Percentiles rank a stretch among this genome's conserved stretches.
These are phyloP conservation scores for Oryzias dopingdopingensis DNA, from an alignment of 2,797 vertebrate genomes.

Conservation along the genomic window DNA sequence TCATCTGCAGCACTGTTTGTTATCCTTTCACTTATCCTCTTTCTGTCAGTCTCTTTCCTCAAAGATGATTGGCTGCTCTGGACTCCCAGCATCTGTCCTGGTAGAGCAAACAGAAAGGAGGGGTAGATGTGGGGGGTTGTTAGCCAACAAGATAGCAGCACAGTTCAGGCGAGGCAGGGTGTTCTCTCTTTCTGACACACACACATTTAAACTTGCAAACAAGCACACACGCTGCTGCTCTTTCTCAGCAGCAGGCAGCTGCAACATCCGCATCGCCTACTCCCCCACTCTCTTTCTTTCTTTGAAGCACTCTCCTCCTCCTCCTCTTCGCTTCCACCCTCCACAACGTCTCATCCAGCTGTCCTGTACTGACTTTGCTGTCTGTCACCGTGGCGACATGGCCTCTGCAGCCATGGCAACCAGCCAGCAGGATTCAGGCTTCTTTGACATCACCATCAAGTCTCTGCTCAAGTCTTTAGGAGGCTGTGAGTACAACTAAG, in stretches of 20 bases:
- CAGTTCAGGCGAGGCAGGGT: constrained; percentile 40
- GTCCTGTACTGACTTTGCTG: constrained; percentile 80
- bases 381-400: constrained; percentile 78
- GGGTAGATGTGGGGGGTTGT: constrained; percentile 50
- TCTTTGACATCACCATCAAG: constrained; percentile 99
- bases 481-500: constrained; percentile 89
- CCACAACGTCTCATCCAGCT: constrained; percentile 66
- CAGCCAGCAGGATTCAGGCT: constrained; percentile 98
- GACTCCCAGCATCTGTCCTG: constrained; percentile 70
- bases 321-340: constrained; percentile 62
- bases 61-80: constrained; percentile 73
- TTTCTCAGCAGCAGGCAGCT: constrained; percentile 47
- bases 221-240: constrained; percentile 20
- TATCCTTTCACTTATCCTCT: constrained; percentile 26
- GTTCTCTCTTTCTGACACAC: constrained; percentile 36
- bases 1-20: constrained; percentile 11
- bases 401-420: constrained; percentile 88
- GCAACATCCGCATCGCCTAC: constrained; percentile 61
- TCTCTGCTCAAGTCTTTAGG: constrained; percentile 98
- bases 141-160: constrained; percentile 63
- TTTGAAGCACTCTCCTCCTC: constrained; percentile 22
- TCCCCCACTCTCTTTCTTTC: constrained; percentile 33
- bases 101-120: constrained; percentile 74
- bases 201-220: constrained; percentile 24
- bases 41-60: constrained; percentile 63